Evolutionary conservation across 2,888 invertebrate genomes (phyloP).

Genomic region (Hedya salicella): DNA sequence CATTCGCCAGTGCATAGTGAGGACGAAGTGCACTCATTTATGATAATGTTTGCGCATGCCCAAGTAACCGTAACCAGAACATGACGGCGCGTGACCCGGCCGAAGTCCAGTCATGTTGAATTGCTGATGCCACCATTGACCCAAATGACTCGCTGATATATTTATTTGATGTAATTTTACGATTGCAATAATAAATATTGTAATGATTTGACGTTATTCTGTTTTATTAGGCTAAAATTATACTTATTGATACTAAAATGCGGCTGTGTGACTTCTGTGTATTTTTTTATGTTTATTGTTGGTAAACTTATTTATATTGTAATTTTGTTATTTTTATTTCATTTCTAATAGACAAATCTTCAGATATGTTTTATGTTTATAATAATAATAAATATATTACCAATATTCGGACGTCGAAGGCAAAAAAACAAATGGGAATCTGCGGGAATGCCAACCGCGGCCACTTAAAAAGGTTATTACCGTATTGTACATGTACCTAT

Average conservation of each 20-base stretch:
- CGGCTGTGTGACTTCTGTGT: background rate
- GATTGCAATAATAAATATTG: background rate
- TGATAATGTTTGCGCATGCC: conserved; percentile 3
- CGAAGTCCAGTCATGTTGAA: conserved; percentile 16
- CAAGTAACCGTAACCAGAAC: conserved; percentile 4
- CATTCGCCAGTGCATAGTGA: background rate
- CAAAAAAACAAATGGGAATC: too few species aligned
- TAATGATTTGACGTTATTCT: conserved; percentile 2
- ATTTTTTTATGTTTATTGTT: too few species aligned
- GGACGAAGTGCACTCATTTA: background rate
- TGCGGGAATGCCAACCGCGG: too few species aligned
- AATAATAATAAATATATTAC: too few species aligned
- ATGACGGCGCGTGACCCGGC: conserved; percentile 13
- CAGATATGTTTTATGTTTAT: too few species aligned
- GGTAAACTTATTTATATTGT: too few species aligned
- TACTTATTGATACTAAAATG: background rate
- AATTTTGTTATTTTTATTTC: too few species aligned
- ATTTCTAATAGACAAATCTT: too few species aligned
- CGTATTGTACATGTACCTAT: too few species aligned
- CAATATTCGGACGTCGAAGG: too few species aligned
- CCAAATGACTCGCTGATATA: conserved; percentile 6
- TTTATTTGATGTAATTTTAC: background rate
- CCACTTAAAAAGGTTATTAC: too few species aligned
- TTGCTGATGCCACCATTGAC: conserved; percentile 3
- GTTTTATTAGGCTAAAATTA: background rate